These are phyloP conservation scores for Apodemus sylvaticus DNA, from an alignment of 2,113 vertebrate genomes.

Conservation along the genomic window DNA sequence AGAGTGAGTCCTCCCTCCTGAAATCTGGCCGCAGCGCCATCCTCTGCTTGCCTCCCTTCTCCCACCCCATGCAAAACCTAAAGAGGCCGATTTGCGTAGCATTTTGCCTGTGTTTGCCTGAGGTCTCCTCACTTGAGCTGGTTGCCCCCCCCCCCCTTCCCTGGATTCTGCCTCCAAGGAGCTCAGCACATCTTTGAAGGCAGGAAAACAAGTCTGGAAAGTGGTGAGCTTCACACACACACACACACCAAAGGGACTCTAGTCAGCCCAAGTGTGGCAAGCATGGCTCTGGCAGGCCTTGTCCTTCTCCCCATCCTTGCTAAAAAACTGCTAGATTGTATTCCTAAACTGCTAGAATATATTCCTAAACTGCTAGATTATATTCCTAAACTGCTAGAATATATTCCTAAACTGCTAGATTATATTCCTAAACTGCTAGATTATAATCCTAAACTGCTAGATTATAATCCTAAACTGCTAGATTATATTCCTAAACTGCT, in stretches of 20 bases:
- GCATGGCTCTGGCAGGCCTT: not conserved
- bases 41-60: not conserved
- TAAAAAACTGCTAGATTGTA: not conserved
- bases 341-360: not conserved
- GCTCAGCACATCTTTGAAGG: not conserved
- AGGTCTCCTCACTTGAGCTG: not conserved
- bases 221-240: no score
- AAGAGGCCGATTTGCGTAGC: not conserved
- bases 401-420: not conserved
- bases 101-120: constrained; percentile 47
- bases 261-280: not conserved
- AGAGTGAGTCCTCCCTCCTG: not conserved
- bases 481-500: not conserved
- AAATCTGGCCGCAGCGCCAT: not conserved
- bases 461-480: not conserved
- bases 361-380: not conserved
- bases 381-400: not conserved
- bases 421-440: not conserved
- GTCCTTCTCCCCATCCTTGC: not conserved
- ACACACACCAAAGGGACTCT: not conserved
- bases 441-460: not conserved
- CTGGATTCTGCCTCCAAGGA: not conserved
- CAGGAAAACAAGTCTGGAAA: not conserved
- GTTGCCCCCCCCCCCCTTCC: not conserved
- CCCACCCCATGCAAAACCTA: not conserved